Conservation (phyloP, 2,113 vertebrate species). For the Tor tambroides region DNA sequence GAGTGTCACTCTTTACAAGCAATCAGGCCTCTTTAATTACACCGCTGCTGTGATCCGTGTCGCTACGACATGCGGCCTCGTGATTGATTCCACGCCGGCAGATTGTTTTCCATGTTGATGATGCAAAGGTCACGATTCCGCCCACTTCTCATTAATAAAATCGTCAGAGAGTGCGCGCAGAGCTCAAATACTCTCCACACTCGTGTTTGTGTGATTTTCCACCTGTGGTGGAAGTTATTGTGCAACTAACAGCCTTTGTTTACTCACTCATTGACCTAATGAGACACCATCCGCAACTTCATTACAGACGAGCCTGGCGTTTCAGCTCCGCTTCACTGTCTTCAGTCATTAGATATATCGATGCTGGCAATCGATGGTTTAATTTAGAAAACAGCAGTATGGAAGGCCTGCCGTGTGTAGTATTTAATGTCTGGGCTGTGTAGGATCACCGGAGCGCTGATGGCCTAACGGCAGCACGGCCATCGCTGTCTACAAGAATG, state of each 20-base stretch:
- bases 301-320: neutral
- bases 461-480: neutral
- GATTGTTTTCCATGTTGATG: slow-evolving; percentile 8
- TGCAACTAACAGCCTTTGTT: neutral
- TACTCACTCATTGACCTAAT: slow-evolving; percentile 1
- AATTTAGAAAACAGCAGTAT: neutral
- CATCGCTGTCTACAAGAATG: neutral
- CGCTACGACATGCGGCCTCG: neutral
- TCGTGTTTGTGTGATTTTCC: neutral
- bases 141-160: neutral
- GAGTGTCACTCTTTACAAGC: slow-evolving; percentile 1
- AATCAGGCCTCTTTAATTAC: slow-evolving; percentile 8
- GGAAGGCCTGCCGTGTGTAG: neutral
- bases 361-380: slow-evolving; percentile 6
- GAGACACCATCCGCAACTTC: neutral
- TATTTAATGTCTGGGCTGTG: neutral
- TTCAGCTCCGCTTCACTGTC: neutral
- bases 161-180: neutral
- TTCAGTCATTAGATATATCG: neutral
- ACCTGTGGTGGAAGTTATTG: neutral
- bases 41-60: neutral
- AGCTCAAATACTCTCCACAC: neutral
- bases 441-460: neutral
- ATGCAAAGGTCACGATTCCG: neutral
- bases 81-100: neutral